Percentiles rank a stretch among this genome's conserved stretches.
These are phyloP conservation scores for Agriopis marginaria DNA, from an alignment of 2,888 invertebrate species.

Conservation along the genomic window DNA sequence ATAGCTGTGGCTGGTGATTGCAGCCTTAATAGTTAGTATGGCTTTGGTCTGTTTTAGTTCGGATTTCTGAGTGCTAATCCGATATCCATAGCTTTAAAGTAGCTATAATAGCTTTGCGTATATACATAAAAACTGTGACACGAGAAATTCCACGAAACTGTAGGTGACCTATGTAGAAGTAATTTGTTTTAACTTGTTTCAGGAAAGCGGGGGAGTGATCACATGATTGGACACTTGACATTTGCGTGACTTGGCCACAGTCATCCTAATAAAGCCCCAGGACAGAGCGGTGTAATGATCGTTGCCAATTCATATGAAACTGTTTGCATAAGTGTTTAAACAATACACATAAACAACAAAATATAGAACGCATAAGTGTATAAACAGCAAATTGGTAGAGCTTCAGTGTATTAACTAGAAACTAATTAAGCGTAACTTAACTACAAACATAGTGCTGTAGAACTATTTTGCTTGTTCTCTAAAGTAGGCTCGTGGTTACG, in stretches of 20 bases:
- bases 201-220: slow-evolving; percentile 50
- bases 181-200: slow-evolving; percentile 57
- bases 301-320: slow-evolving; percentile 55
- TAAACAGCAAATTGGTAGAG: slow-evolving; percentile 11
- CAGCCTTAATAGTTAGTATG: too few relatives aligned
- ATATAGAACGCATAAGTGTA: slow-evolving; percentile 1
- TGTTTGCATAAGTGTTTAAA: slow-evolving; percentile 16
- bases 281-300: slow-evolving; percentile 52
- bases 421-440: slow-evolving; percentile 23
- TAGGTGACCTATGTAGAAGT: slow-evolving; percentile 20
- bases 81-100: background rate
- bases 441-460: slow-evolving; percentile 19
- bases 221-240: slow-evolving; percentile 62
- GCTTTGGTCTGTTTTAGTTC: too few relatives aligned
- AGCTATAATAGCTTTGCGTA: background rate
- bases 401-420: slow-evolving; percentile 21
- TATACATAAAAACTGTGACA: background rate
- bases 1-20: too few relatives aligned
- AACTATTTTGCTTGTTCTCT: slow-evolving; percentile 25
- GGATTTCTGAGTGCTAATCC: too few relatives aligned
- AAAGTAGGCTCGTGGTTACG: slow-evolving; percentile 32
- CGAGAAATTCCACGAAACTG: background rate
- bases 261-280: slow-evolving; percentile 48
- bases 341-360: slow-evolving; percentile 1
- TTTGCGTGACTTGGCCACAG: slow-evolving; percentile 65